Base-by-base conservation (phyloP, 2,888 invertebrate genomes). In the Shargacucullia verbasci region DNA sequence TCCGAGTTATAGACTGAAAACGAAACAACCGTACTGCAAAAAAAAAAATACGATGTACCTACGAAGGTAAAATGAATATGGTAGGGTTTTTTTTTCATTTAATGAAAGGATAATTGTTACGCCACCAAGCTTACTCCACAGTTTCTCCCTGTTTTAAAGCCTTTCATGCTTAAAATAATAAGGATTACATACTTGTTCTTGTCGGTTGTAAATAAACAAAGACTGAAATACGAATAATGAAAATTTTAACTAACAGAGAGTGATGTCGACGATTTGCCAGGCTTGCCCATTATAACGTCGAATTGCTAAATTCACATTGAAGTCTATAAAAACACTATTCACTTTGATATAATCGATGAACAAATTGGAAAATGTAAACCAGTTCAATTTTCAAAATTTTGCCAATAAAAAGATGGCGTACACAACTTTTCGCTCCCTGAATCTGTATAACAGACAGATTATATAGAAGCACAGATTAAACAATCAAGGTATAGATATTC, bases 171-270 rank as follows among this genome's bases (percentile, higher is more conserved):
- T 49, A 59, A 55, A 60, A 60, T 58, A 45, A 50, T 35, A 46
- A 56, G 27, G 37, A 63, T 70, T 73, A 82, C 81, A 76, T 76
- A 80, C 79, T 70, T 77, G 68, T 57, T 44, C 12, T 29, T 5
- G 7, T 7, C 7, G 55, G 52, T 59, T 57, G 55, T 62, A 59
- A 67, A 69, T 66, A 69, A 70, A 63, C 60, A 64, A 61, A 58
- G 43, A 60, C 54, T 49, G 45, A 59, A 57, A 44, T 34, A 40
- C 47, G 35, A 63, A n/a, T n/a, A 68, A 58, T 38, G 9, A 39
- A 50, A 53, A 50, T 56, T 50, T 74, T 40, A 83, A 88, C 89
- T 89, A 88, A 88, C 88, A 78, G 81, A 69, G 47, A 76, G 33
- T 27, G 74, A 73, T 9, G 78, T 66, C 6, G 78, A 76, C 15